These are phyloP conservation scores for Eulemur albifrons DNA, from an alignment of 2,797 vertebrate species.

Conservation along the genomic window DNA sequence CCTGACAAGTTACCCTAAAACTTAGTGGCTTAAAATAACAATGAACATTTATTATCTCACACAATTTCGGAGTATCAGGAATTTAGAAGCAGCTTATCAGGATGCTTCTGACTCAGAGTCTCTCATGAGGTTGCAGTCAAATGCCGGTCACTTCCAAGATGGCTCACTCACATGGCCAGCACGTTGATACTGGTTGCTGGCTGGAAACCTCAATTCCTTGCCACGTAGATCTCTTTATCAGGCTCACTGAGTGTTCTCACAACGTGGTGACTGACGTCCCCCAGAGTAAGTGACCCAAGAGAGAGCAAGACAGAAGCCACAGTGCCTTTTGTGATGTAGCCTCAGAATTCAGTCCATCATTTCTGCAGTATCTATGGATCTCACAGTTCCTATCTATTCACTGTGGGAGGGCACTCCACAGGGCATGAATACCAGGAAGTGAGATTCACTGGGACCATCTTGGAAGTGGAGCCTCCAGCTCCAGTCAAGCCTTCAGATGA, in stretches of 20 bases:
- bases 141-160: not conserved
- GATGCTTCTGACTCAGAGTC: not conserved
- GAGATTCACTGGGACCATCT: not conserved
- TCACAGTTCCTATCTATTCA: not conserved
- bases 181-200: not conserved
- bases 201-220: not conserved
- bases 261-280: not conserved
- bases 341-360: not conserved
- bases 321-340: not conserved
- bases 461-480: not conserved
- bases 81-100: conserved; percentile 29
- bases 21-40: not conserved
- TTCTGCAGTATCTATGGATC: not conserved
- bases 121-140: not conserved
- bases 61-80: not conserved
- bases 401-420: not conserved
- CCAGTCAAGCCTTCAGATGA: not conserved
- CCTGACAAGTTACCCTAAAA: not conserved
- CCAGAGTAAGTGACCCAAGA: not conserved
- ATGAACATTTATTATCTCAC: not conserved
- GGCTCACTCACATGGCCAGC: not conserved
- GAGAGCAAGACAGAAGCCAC: not conserved
- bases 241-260: not conserved
- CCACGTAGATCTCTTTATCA: not conserved
- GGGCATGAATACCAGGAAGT: not conserved